These are phyloP conservation scores for Platycercus adscitus DNA, from an alignment of 2,113 vertebrate species.

Conservation along the genomic window DNA sequence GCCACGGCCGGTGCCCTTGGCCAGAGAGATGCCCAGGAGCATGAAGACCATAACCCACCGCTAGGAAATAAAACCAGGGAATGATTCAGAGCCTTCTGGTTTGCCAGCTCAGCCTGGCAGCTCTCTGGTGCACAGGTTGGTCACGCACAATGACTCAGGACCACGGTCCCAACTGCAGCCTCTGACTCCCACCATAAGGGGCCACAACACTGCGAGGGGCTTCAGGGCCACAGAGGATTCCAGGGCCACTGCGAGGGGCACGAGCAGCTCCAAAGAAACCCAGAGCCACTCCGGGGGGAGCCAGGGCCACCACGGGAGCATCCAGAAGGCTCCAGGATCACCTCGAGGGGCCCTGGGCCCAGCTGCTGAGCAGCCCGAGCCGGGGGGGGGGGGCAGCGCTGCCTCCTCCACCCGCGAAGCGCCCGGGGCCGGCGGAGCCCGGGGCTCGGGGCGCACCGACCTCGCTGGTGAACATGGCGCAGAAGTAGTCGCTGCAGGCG, in stretches of 20 bases:
- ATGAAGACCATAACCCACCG: background rate
- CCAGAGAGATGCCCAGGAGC: background rate
- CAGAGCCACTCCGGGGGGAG: background rate
- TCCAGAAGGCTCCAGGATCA: background rate
- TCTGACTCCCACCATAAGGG: background rate
- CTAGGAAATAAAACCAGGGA: background rate
- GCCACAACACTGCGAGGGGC: background rate
- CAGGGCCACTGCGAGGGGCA: accelerated
- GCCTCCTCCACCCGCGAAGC: background rate
- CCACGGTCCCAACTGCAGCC: background rate
- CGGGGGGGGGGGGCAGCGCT: background rate
- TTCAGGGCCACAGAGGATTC: background rate
- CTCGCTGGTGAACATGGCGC: conserved; percentile 99
- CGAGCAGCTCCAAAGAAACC: background rate
- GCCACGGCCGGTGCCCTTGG: accelerated
- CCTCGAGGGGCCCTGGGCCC: background rate
- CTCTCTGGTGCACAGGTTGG: background rate
- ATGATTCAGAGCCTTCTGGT: background rate
- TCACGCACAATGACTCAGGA: background rate
- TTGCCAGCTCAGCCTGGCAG: background rate
- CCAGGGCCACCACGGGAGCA: background rate
- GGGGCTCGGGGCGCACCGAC: conserved; percentile 71
- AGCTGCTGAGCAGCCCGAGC: background rate
- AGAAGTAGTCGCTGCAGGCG: conserved; percentile 98
- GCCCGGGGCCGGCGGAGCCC: background rate